Evolutionary conservation across 2,113 vertebrate genomes (phyloP), one percentile per base, ranked within the genome.

Genomic region (Athene noctua): DNA sequence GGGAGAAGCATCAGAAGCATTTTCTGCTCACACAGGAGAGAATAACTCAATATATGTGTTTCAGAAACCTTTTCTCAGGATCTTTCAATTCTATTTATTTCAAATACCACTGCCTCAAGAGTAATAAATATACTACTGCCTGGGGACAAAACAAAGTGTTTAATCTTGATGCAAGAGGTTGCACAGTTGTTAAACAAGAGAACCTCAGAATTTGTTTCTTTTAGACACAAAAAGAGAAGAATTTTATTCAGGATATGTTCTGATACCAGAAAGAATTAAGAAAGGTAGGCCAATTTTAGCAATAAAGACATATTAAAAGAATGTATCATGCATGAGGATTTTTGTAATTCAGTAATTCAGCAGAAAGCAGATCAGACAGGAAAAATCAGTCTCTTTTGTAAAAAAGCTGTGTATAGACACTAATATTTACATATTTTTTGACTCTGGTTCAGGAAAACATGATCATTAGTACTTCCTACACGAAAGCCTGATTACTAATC

Each of bases 71-170:
- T 97, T 98, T 98, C 88, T 97, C 95, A 91, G 94, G 92, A 92
- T 95, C 94, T 97, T 97, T 97, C 96, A 95, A 81, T 97, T 98
- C 93, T 82, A 95, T 95, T 97, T 98, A 97, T 97, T 98, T 98
- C 97, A 97, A 97, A 97, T 97, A 97, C 81, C 63, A 90, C 80
- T 96, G 94, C 94, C 96, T 95, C 85, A 12, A 93, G 97, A 96
- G 95, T 94, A 97, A 98, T 98, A 98, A 97, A 96, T 97, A 96
- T 90, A 96, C 82, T 97, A 95, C 89, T 96, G 94, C 86, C 97
- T 96, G 47, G 95, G 97, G 97, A 98, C 89, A 97, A 96, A 98
- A 97, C 96, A 97, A 96, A 97, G 92, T 96, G 97, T 96, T 98
- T 98, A 98, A 98, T 97, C 96, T 97, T 92, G 82, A 98, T 97